Conservation (phyloP, 1,140 invertebrate species). For the Drosophila bocqueti region DNA sequence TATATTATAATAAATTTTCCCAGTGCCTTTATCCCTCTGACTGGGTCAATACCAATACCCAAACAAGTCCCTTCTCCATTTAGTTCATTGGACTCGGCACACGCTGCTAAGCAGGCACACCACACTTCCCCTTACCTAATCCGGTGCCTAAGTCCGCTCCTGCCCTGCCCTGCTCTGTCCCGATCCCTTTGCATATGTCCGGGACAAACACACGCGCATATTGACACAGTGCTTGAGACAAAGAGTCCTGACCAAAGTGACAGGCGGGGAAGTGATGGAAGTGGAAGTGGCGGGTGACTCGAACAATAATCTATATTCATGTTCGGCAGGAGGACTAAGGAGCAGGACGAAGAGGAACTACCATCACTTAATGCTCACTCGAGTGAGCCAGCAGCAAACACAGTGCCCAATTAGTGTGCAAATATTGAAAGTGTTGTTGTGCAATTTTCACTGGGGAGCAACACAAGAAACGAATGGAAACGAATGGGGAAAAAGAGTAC, state of each 20-base stretch:
- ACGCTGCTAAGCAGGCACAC: constrained; percentile 47
- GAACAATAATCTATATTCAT: constrained; percentile 80
- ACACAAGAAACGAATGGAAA: constrained; percentile 1
- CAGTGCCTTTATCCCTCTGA: constrained; percentile 1
- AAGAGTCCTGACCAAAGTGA: constrained; percentile 46
- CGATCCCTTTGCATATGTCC: constrained; percentile 48
- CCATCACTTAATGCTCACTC: constrained; percentile 60
- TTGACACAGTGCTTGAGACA: constrained; percentile 79
- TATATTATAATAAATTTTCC: not conserved
- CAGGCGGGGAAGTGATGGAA: constrained; percentile 10
- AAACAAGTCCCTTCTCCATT: constrained; percentile 38
- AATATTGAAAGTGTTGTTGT: constrained; percentile 78
- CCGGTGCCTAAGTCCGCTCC: not conserved
- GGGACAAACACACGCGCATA: constrained; percentile 69
- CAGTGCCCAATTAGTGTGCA: constrained; percentile 79
- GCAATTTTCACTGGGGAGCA: constrained; percentile 28
- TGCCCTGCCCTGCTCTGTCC: not conserved
- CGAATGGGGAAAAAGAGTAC: constrained; percentile 4
- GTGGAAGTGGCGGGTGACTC: constrained; percentile 20
- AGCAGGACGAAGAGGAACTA: constrained; percentile 26
- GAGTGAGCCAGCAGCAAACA: constrained; percentile 51
- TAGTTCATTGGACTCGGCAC: constrained; percentile 76
- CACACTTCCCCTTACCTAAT: not conserved
- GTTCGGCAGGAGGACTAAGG: constrained; percentile 31
- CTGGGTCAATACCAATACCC: constrained; percentile 20